Conservation (phyloP, 92 coral and sea anemone species). For the Epizoanthus stellaris region DNA sequence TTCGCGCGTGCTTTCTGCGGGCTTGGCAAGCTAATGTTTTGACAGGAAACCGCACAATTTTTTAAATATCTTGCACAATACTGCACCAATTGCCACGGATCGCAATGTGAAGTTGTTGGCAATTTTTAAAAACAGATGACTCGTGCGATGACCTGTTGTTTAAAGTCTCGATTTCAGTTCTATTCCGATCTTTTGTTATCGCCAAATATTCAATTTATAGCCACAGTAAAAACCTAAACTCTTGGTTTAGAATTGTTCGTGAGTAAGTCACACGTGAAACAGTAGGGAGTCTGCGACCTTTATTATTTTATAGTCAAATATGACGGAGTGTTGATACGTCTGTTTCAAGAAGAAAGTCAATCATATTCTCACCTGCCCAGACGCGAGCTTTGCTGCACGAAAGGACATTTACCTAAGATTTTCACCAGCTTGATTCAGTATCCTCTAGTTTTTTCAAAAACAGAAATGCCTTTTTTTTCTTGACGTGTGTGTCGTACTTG, state of each 20-base stretch:
- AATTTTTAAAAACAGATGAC: background rate
- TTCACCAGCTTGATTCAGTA: background rate
- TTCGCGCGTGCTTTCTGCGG: constrained; percentile 2
- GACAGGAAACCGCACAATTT: constrained; percentile 48
- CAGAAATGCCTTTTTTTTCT: background rate
- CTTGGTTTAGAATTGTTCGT: constrained; percentile 24
- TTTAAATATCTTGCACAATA: constrained; percentile 33
- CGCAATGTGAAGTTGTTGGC: too few relatives aligned
- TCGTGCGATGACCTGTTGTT: background rate
- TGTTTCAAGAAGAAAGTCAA: background rate
- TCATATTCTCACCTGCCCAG: constrained; percentile 25
- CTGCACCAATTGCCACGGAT: constrained; percentile 1
- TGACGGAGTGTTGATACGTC: constrained; percentile 29
- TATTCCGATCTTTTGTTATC: background rate
- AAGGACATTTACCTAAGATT: background rate
- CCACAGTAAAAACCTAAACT: background rate
- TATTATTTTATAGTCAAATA: constrained; percentile 16
- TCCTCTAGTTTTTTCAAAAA: background rate
- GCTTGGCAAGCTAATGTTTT: background rate
- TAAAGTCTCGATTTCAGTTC: background rate
- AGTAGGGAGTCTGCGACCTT: constrained; percentile 9
- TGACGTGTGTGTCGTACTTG: background rate
- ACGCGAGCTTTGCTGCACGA: constrained; percentile 11
- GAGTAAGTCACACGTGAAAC: background rate
- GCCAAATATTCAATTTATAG: constrained; percentile 26